Evolutionary conservation across 2,888 invertebrate species (phyloP).

Genomic region (Lasioglossum leucozonium): DNA sequence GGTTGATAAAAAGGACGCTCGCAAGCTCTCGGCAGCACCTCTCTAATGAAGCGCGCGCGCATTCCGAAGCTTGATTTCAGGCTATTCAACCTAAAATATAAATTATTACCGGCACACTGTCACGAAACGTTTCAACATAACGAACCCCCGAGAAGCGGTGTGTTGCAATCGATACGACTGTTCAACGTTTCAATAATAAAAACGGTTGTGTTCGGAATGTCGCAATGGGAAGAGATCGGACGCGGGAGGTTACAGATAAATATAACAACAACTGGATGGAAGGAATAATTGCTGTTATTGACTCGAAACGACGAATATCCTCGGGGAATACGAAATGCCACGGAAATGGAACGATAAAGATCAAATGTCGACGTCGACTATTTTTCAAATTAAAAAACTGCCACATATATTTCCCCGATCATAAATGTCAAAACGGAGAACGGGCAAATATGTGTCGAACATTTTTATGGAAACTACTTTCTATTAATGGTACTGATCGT

Average conservation of each 20-base stretch:
- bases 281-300: not conserved
- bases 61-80: constrained; percentile 4
- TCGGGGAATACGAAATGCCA: not conserved
- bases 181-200: not conserved
- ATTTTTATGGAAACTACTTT: not conserved
- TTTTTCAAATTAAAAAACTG: not conserved
- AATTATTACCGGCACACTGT: not conserved
- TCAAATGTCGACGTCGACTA: not conserved
- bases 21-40: not conserved
- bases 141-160: not conserved
- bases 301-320: not conserved
- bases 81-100: not conserved
- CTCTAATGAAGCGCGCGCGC: not conserved
- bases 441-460: not conserved
- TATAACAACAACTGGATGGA: not conserved
- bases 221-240: not conserved
- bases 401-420: not conserved
- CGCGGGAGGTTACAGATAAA: not conserved
- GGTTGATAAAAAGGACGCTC: not conserved
- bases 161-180: not conserved
- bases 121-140: not conserved
- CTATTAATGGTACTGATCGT: not conserved
- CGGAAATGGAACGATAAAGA: not conserved
- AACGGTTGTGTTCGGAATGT: not conserved
- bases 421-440: not conserved